Conservation (phyloP, 2,888 invertebrate species). For the Fragum whitleyi region DNA sequence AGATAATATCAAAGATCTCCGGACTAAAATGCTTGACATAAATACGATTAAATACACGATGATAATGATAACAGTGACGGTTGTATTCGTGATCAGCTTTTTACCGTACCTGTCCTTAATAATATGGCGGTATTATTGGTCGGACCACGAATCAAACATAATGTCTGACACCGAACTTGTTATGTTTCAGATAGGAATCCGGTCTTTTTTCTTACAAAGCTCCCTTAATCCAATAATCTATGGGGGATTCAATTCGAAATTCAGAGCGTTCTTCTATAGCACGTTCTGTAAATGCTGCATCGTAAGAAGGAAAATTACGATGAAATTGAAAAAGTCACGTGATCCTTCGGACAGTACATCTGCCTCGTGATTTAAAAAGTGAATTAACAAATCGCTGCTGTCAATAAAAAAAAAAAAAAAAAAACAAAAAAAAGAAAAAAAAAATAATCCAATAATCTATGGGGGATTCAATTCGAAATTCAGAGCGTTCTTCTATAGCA, state of each 20-base stretch:
- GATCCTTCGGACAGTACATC: slow-evolving; percentile 36
- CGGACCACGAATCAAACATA: slow-evolving; percentile 56
- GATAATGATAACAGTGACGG: slow-evolving; percentile 63
- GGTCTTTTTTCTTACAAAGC: slow-evolving; percentile 67
- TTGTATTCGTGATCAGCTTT: slow-evolving; percentile 66
- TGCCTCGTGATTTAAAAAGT: slow-evolving; percentile 20
- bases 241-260: slow-evolving; percentile 68
- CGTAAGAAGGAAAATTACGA: background rate
- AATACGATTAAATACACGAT: slow-evolving; percentile 66
- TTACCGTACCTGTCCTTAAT: slow-evolving; percentile 64
- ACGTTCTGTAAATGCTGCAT: slow-evolving; percentile 40
- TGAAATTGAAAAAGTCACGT: slow-evolving; percentile 13
- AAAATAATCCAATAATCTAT: slow-evolving; percentile 68
- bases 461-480: slow-evolving; percentile 70
- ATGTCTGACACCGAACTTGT: slow-evolving; percentile 58
- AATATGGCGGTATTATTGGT: slow-evolving; percentile 61
- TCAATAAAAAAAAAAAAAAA: too few species aligned
- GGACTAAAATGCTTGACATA: slow-evolving; percentile 62
- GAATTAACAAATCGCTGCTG: too few species aligned
- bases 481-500: slow-evolving; percentile 57
- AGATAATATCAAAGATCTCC: slow-evolving; percentile 54
- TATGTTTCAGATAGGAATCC: slow-evolving; percentile 62
- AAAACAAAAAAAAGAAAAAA: too few species aligned
- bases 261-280: slow-evolving; percentile 60
- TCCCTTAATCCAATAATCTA: slow-evolving; percentile 68